These are phyloP conservation scores for Diorhabda carinulata DNA, from an alignment of 1,140 invertebrate species.

Conservation along the genomic window DNA sequence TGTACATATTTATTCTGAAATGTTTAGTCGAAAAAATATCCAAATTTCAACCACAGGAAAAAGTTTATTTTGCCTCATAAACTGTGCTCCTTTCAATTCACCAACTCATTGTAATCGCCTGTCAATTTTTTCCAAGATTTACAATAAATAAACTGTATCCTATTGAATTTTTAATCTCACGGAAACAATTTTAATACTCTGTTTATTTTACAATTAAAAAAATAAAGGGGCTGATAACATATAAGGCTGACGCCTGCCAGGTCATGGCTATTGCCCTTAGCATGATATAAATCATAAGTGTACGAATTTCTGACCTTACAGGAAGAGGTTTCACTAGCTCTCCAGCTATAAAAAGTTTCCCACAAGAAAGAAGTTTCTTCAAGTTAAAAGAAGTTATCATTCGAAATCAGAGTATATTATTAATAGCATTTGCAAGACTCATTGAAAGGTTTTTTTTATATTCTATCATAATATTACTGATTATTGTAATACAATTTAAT, in stretches of 20 bases:
- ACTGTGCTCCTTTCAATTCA: conserved; percentile 15
- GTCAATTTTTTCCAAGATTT: conserved; percentile 21
- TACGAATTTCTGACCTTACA: too few relatives aligned
- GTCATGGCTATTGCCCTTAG: too few relatives aligned
- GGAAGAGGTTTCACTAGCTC: neutral
- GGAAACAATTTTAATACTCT: conserved; percentile 19
- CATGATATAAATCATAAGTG: too few relatives aligned
- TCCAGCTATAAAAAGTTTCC: neutral
- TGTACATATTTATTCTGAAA: conserved; percentile 31
- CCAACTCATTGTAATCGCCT: conserved; percentile 15
- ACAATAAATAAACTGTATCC: conserved; percentile 22
- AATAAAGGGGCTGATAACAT: conserved; percentile 9
- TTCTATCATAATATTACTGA: too few relatives aligned
- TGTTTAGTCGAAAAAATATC: conserved; percentile 31
- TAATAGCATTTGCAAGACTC: too few relatives aligned
- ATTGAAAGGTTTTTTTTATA: too few relatives aligned
- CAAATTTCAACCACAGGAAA: conserved; percentile 29
- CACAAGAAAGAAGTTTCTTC: too few relatives aligned
- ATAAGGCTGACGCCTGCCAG: too few relatives aligned
- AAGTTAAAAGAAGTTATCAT: too few relatives aligned
- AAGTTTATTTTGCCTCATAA: conserved; percentile 20
- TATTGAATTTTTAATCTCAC: conserved; percentile 21
- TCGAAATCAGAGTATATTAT: too few relatives aligned
- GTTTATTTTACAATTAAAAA: conserved; percentile 14
- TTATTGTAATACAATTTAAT: too few relatives aligned